These are phyloP conservation scores for Daphoenositta chrysoptera DNA, from an alignment of 2,113 vertebrate genomes.

Conservation along the genomic window DNA sequence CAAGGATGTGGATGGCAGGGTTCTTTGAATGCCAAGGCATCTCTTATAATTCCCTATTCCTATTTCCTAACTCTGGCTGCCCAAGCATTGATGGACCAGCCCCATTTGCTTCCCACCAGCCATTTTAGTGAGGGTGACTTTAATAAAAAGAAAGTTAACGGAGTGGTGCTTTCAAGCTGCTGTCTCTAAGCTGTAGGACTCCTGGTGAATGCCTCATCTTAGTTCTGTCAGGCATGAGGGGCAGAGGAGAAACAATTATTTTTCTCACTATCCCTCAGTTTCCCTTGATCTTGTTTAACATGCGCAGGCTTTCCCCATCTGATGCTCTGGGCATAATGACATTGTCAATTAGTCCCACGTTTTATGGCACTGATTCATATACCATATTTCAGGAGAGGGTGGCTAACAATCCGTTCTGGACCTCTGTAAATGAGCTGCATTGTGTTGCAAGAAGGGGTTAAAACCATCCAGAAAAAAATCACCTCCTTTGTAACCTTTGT, in stretches of 20 bases:
- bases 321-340: not conserved
- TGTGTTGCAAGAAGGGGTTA: slow-evolving; percentile 44
- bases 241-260: not conserved
- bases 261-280: not conserved
- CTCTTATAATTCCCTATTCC: not conserved
- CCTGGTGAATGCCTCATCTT: not conserved
- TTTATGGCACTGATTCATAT: not conserved
- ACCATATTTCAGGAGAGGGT: not conserved
- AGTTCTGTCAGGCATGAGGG: not conserved
- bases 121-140: not conserved
- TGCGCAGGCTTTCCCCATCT: not conserved
- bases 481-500: slow-evolving; percentile 45
- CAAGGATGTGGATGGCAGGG: not conserved
- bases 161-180: not conserved
- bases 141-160: not conserved
- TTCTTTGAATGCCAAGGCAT: not conserved
- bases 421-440: not conserved
- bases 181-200: not conserved
- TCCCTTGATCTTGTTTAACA: not conserved
- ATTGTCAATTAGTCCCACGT: not conserved
- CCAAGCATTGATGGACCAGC: not conserved
- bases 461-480: slow-evolving; percentile 2
- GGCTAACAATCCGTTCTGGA: not conserved
- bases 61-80: not conserved
- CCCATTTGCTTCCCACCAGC: not conserved